Base-by-base conservation (phyloP, 2,888 invertebrate genomes). In the Malachius bipustulatus region DNA sequence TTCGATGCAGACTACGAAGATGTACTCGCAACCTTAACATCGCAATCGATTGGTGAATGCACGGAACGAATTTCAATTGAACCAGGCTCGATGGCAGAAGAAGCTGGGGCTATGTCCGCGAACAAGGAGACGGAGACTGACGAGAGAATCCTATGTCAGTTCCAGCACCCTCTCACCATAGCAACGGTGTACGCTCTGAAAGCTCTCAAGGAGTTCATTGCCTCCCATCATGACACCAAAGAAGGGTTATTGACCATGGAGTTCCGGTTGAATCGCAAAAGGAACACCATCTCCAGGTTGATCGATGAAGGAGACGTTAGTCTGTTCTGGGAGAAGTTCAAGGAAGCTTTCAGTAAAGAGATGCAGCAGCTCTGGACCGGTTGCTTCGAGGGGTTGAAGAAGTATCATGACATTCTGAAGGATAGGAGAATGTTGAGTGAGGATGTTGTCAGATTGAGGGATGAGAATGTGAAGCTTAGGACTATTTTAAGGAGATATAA, bases 101-200 rank as follows among this genome's bases (percentile, higher is more conserved):
- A n/a, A n/a, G n/a, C n/a, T n/a, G n/a, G n/a, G n/a, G n/a, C n/a
- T n/a, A n/a, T n/a, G n/a, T n/a, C n/a, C n/a, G n/a, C n/a, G n/a
- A n/a, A n/a, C n/a, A n/a, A n/a, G n/a, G n/a, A n/a, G n/a, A n/a
- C n/a, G n/a, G n/a, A n/a, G n/a, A n/a, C n/a, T 19, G 24, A 19
- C 6, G 24, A 19, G 24, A 19, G n/a, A 19, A 19, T n/a, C 24
- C n/a, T 8, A 8, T 56, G 54, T 37, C 48, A 47, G 4, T 44
- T 55, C 6, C 73, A 75, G 15, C 82, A 82, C 55, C 62, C 66
- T 26, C 56, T 80, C 34, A 69, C 74, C 46, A 78, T 83, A 44
- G 77, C 78, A 49, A 68, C 78, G 0, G 70, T 72, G 40, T 71
- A 75, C 48, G 75, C 81, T 1, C 59, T 81, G 32, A 71, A 68